A percentile compares a stretch with the other conserved stretches of the same genome.
Evolutionary conservation across 2,797 vertebrate species (phyloP).

Genomic region (Clarias fuscus): DNA sequence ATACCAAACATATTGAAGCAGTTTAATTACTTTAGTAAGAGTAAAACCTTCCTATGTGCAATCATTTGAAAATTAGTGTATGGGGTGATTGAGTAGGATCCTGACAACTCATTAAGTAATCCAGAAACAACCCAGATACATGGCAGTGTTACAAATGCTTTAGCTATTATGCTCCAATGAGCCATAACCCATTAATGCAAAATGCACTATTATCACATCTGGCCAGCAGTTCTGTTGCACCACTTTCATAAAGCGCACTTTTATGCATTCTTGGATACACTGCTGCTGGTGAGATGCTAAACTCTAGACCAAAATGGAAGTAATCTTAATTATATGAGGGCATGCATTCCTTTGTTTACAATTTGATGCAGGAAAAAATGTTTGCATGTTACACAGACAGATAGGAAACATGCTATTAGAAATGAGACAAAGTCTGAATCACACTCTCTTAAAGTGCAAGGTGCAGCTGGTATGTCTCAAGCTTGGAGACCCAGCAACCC

Average conservation of each 20-base stretch:
- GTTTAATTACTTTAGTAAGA: not conserved
- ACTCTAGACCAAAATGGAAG: conserved; percentile 4
- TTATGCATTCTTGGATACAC: not conserved
- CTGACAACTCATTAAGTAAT: conserved; percentile 1
- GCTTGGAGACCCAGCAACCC: conserved; percentile 19
- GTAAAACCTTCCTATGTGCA: not conserved
- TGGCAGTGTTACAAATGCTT: conserved; percentile 10
- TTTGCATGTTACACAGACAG: not conserved
- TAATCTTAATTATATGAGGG: not conserved
- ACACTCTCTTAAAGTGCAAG: conserved; percentile 5
- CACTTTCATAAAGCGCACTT: not conserved
- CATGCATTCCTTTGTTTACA: not conserved
- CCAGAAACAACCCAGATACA: conserved; percentile 3
- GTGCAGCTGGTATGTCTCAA: conserved; percentile 43
- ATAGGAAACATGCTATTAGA: not conserved
- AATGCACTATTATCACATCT: conserved; percentile 8
- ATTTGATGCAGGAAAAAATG: not conserved
- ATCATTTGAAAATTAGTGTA: not conserved
- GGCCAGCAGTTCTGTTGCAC: not conserved
- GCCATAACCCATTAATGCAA: conserved; percentile 10
- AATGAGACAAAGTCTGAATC: not conserved
- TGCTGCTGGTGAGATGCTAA: not conserved
- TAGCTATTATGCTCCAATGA: not conserved
- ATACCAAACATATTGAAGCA: conserved; percentile 1
- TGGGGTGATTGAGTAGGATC: not conserved